phyloP scores from a whole-genome alignment of 2,797 vertebrate genomes.

The Rhodeus uyekii region DNA sequence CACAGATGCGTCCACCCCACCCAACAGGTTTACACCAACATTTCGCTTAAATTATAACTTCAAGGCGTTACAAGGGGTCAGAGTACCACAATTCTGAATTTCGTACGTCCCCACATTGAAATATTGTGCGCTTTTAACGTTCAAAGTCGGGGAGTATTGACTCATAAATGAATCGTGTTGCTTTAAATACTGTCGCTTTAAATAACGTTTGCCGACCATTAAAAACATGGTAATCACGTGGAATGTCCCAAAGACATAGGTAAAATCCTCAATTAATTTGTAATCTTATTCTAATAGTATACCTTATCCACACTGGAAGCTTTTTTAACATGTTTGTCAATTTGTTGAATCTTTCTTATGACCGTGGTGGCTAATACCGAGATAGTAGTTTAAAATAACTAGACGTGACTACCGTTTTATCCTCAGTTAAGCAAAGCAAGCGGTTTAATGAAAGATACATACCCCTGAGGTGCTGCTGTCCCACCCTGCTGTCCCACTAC shows the following conservation, averaged over 20 bases:
- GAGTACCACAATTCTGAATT: neutral
- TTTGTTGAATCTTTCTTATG: neutral
- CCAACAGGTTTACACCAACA: neutral
- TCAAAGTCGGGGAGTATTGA: neutral
- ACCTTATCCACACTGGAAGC: neutral
- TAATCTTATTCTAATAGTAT: neutral
- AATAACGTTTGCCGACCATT: neutral
- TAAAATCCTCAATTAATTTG: neutral
- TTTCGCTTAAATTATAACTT: neutral
- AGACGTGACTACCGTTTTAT: neutral
- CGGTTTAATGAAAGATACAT: neutral
- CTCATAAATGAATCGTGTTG: neutral
- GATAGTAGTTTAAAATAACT: neutral
- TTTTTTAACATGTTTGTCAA: neutral
- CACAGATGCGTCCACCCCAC: neutral
- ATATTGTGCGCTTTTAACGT: neutral
- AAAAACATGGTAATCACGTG: neutral
- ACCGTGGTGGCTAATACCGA: neutral
- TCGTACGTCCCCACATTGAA: neutral
- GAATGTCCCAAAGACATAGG: neutral
- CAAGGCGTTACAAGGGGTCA: neutral
- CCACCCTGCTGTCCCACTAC: neutral
- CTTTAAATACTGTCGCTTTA: neutral
- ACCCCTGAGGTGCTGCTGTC: neutral
- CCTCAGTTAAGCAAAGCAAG: neutral